Conservation (phyloP, 2,113 vertebrate genomes). For the Malurus melanocephalus region DNA sequence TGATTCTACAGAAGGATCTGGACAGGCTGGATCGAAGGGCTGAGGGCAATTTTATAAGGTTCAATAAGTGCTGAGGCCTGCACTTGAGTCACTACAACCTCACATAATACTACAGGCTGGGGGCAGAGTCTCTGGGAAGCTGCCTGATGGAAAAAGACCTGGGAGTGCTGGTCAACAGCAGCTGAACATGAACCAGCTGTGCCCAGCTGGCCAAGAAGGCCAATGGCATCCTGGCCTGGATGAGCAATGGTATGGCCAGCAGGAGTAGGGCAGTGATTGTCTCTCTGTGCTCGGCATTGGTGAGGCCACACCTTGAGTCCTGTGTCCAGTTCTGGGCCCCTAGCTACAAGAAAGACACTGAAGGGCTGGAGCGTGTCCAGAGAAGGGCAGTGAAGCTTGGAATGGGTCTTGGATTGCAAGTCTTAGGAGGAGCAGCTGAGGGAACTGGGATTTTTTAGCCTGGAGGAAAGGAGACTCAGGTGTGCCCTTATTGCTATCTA, state of each 20-base stretch:
- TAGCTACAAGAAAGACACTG: background rate
- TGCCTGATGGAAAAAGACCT: background rate
- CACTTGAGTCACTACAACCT: background rate
- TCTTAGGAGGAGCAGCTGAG: background rate
- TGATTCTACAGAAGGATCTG: background rate
- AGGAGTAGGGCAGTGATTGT: background rate
- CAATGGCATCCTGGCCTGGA: accelerated
- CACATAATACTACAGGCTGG: accelerated
- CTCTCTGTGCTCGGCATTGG: accelerated
- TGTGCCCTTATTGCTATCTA: background rate
- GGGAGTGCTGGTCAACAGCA: accelerated
- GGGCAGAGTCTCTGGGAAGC: background rate
- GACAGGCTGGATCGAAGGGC: background rate
- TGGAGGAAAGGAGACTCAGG: background rate
- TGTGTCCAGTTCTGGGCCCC: background rate
- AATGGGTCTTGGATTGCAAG: background rate
- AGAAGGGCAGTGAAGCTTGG: accelerated
- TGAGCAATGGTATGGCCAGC: background rate
- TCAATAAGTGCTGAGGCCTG: accelerated
- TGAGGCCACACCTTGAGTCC: accelerated
- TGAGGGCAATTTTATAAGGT: background rate
- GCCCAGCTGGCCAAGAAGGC: background rate
- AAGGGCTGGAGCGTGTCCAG: background rate
- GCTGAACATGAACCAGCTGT: background rate
- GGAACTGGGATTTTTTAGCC: background rate